A percentile compares a stretch with the other conserved stretches of the same genome.
Conservation (phyloP, 2,888 invertebrate species). For the Odontomyia ornata region DNA sequence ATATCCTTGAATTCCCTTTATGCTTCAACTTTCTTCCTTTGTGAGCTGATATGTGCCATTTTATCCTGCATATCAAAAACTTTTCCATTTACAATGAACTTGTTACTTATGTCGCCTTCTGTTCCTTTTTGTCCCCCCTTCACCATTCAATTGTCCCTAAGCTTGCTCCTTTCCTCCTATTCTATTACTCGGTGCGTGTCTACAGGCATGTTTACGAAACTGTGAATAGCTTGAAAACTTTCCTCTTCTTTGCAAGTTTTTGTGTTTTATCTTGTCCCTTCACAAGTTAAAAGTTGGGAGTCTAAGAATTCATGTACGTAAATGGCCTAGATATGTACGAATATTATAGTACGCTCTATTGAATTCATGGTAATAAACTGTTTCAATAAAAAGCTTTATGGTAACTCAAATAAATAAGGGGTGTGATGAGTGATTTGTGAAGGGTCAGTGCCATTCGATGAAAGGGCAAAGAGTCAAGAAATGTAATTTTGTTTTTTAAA, state of each 20-base stretch:
- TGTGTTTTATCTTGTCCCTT: conserved; percentile 34
- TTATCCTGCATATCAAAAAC: conserved; percentile 33
- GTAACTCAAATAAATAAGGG: too few species aligned
- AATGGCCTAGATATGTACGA: conserved; percentile 24
- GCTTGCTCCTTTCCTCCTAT: background rate
- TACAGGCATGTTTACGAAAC: conserved; percentile 42
- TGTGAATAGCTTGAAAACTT: conserved; percentile 29
- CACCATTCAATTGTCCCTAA: background rate
- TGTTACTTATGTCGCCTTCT: conserved; percentile 26
- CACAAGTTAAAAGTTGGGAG: conserved; percentile 38
- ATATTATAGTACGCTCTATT: too few species aligned
- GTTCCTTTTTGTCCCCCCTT: background rate
- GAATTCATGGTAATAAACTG: too few species aligned
- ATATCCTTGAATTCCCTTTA: conserved; percentile 4
- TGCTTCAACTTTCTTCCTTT: background rate
- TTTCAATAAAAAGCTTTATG: too few species aligned
- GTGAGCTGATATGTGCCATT: background rate
- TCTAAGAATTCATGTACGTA: conserved; percentile 4
- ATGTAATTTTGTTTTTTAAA: too few species aligned
- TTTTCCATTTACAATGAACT: conserved; percentile 36
- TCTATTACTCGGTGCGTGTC: conserved; percentile 36
- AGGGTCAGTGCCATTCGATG: too few species aligned
- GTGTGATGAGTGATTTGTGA: too few species aligned
- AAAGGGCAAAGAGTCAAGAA: too few species aligned
- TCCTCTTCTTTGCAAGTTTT: conserved; percentile 9